Evolutionary conservation across 1,140 invertebrate genomes (phyloP), one percentile per base, ranked within the genome.

Genomic region (Drosophila tani): DNA sequence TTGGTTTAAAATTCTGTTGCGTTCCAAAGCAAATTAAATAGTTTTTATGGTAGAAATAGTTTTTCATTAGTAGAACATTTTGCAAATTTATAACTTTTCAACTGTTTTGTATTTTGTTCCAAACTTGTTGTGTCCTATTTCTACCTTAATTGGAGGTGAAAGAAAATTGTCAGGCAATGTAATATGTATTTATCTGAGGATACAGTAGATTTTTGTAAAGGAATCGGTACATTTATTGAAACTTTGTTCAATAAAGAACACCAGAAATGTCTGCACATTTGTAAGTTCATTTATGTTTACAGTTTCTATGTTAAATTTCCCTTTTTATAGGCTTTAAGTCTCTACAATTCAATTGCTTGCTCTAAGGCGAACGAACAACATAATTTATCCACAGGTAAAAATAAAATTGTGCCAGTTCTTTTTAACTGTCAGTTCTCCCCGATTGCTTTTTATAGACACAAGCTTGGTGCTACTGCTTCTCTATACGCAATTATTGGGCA

Each of bases 401-500:
- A 73, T 74, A 73, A 74, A 73, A 51, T 56, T 55, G 49, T 56
- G 47, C 40, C 49, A 47, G 64, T 55, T 35, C 21, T 38, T 49
- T 45, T 40, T 53, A n/a, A n/a, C 40, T 29, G 59, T n/a, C 12
- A 38, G 60, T 24, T 51, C 27, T 35, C 19, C 19, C 19, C 19
- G 46, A 32, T 19, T 65, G 32, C 50, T 40, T 49, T 29, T 56
- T 66, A 46, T 47, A 50, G 45, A 38, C 29, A 50, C 38, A 43
- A 21, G n/a, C 12, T 40, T 24, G 19, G 19, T 21, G 53, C 35
- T 35, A 35, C 32, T 38, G 32, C 53, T 55, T 17, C 40, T 63
- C 62, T 24, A 73, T 73, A 65, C 49, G 64, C 55, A 75, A 62
- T 70, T 65, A 75, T 81, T 76, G 60, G 60, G 56, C 60, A 71